phyloP scores from a whole-genome alignment of 2,888 invertebrate genomes.

The Bursaphelenchus okinawaensis region DNA sequence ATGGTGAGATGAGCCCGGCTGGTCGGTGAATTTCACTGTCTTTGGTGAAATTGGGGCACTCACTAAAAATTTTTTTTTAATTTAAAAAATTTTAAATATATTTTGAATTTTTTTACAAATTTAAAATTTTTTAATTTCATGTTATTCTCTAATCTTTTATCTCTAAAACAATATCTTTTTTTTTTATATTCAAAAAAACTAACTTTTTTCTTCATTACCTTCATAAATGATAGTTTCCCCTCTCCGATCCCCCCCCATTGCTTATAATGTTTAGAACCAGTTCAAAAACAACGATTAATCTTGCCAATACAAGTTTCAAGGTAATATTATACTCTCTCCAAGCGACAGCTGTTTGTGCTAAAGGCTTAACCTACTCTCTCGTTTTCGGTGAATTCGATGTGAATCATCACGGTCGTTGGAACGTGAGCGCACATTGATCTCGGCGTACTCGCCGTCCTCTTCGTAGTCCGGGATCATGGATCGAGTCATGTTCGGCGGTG shows the following conservation, averaged over 20 bases:
- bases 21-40: conserved; percentile 32
- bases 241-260: neutral
- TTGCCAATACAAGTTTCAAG: no score
- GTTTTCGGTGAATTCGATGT: conserved; percentile 29
- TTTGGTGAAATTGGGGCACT: conserved; percentile 32
- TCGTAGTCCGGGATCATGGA: conserved; percentile 11
- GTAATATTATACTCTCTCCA: no score
- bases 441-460: conserved; percentile 30
- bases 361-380: conserved; percentile 40
- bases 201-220: no score
- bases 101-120: neutral
- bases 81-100: neutral
- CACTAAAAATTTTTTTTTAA: conserved; percentile 24
- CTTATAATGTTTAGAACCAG: neutral
- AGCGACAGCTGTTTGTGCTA: neutral
- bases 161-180: no score
- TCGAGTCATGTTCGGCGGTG: neutral
- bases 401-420: conserved; percentile 25
- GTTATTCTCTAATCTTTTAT: no score
- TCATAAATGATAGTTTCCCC: no score
- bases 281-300: neutral
- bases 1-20: no score
- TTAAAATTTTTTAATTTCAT: conserved; percentile 1
- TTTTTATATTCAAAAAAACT: no score
- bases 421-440: conserved; percentile 22